Base-by-base conservation (phyloP, 1,140 invertebrate species). In the Mizuhopecten yessoensis region DNA sequence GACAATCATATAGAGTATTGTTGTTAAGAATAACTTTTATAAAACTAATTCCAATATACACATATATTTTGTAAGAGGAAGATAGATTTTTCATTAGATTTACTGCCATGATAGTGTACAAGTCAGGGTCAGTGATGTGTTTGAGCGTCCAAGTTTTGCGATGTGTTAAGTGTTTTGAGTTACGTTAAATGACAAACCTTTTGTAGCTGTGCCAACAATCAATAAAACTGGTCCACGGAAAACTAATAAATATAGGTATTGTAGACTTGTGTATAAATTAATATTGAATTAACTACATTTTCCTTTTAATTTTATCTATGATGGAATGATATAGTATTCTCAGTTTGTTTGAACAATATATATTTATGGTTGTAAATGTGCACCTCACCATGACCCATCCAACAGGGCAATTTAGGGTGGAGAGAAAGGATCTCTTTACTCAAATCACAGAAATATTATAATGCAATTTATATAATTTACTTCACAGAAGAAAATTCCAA, bases 1-100 rank as follows among this genome's bases (percentile, higher is more conserved):
- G 57, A 75, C 57, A 75, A 75, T 75, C 23, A 75, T 75, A 7
- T n/a, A 29, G 23, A 23, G 2, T n/a, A 75, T 75, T 75, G 57
- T 75, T 75, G 57, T 75, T 75, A 75, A 75, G 57, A 75, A 75
- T 75, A 75, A 75, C 57, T 75, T 75, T 75, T 75, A 75, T 75
- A 29, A 75, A 75, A 75, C 57, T 75, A 75, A 75, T 75, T 75
- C 57, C 57, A 75, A 75, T 75, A 75, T 29, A 75, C 57, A 75
- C 57, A 75, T 75, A 75, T 75, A 75, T 75, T 75, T 29, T 75
- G 29, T 75, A 75, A 75, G 20, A 75, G 57, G n/a, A 5, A 75
- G 57, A 29, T 75, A n/a, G 5, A 75, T 29, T n/a, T 75, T 75
- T 29, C 57, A 29, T 75, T 75, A 29, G 57, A 75, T 75, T 75